Evolutionary conservation across 2,797 vertebrate genomes (phyloP).

Genomic region (Sciurus vulgaris): DNA sequence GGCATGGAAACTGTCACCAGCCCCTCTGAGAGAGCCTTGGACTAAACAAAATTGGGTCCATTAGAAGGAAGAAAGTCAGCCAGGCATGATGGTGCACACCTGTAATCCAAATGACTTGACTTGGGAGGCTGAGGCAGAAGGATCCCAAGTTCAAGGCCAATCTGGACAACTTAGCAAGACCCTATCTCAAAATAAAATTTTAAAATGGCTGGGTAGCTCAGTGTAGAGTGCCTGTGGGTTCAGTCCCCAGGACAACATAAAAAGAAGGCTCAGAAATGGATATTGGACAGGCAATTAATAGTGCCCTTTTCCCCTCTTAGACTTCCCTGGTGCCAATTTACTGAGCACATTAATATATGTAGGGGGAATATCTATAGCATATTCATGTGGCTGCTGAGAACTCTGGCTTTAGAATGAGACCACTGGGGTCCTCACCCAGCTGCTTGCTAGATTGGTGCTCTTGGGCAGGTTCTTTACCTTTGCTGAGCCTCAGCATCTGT

Average conservation of each 20-base stretch:
- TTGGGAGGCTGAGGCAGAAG: neutral
- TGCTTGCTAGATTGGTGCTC: neutral
- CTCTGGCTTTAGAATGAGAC: neutral
- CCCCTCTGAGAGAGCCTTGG: accelerated
- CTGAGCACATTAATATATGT: neutral
- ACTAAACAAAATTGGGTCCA: neutral
- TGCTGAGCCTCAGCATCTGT: neutral
- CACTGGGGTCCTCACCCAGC: neutral
- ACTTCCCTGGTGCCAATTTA: neutral
- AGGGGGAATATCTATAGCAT: neutral
- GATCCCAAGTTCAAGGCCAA: neutral
- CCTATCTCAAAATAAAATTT: neutral
- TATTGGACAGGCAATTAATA: accelerated
- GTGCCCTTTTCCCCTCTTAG: neutral
- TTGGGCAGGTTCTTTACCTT: neutral
- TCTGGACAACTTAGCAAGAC: neutral
- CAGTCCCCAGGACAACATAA: neutral
- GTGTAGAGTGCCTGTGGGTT: neutral
- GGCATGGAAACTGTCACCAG: accelerated
- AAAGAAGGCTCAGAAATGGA: neutral
- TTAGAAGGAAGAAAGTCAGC: too few relatives aligned
- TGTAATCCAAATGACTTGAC: neutral
- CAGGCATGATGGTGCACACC: neutral
- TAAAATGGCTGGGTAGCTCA: neutral
- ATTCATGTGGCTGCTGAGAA: neutral